Evolutionary conservation across 1,140 invertebrate species (phyloP).

Genomic region (Brachionus asplanchnoidis): DNA sequence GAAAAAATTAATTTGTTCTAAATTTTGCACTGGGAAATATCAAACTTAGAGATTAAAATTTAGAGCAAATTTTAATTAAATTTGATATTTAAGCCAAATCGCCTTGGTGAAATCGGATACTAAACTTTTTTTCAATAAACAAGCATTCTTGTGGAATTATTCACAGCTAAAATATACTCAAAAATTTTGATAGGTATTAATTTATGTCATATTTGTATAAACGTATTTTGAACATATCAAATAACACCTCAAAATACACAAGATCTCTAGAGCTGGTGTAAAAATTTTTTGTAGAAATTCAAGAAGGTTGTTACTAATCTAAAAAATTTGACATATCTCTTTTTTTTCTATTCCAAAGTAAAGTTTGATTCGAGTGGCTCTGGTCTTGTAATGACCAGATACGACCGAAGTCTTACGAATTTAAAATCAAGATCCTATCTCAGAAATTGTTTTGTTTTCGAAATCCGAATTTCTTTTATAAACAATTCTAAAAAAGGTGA

Average conservation of each 20-base stretch:
- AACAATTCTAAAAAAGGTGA: not conserved
- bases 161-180: not conserved
- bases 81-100: not conserved
- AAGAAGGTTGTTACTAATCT: not conserved
- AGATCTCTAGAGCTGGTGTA: not conserved
- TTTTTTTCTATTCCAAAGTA: no score
- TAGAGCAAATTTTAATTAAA: not conserved
- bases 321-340: not conserved
- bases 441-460: not conserved
- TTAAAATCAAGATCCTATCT: not conserved
- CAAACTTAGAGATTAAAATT: not conserved
- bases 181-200: not conserved
- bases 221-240: not conserved
- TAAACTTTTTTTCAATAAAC: not conserved
- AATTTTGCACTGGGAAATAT: not conserved
- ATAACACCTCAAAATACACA: not conserved
- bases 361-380: not conserved
- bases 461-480: not conserved
- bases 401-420: not conserved
- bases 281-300: not conserved
- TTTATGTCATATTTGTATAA: not conserved
- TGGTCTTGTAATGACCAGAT: not conserved
- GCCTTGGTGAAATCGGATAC: not conserved
- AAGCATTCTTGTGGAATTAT: not conserved
- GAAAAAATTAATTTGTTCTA: not conserved